phyloP scores from a whole-genome alignment of 2,888 invertebrate species.

The Lithophane semibrunnea region DNA sequence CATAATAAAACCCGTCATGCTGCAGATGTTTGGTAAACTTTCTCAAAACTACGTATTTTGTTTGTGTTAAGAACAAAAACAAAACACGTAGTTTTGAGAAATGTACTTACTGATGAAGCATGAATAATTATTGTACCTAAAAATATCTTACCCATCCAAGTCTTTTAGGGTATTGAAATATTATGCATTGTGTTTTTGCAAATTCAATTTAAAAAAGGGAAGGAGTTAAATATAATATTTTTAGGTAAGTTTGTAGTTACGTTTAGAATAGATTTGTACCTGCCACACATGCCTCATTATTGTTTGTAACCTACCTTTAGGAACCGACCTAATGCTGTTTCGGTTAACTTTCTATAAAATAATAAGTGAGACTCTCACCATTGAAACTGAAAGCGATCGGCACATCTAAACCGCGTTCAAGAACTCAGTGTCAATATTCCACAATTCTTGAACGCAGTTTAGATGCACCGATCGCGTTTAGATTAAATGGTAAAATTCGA shows the following conservation, averaged over 20 bases:
- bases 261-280: slow-evolving; percentile 58
- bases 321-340: slow-evolving; percentile 21
- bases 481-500: not conserved
- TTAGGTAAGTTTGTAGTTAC: slow-evolving; percentile 48
- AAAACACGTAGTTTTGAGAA: slow-evolving; percentile 33
- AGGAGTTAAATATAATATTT: slow-evolving; percentile 40
- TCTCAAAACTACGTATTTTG: not conserved
- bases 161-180: slow-evolving; percentile 14
- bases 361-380: not conserved
- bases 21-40: slow-evolving; percentile 23
- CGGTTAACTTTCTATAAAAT: slow-evolving; percentile 20
- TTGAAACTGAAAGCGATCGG: not conserved
- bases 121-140: slow-evolving; percentile 9
- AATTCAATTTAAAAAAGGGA: slow-evolving; percentile 14
- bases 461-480: not conserved
- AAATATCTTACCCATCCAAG: not conserved
- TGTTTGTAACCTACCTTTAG: slow-evolving; percentile 39
- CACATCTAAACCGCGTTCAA: not conserved
- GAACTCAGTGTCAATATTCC: not conserved
- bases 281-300: slow-evolving; percentile 42
- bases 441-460: not conserved
- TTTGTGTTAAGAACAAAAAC: slow-evolving; percentile 4
- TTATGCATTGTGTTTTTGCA: slow-evolving; percentile 34
- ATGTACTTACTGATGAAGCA: slow-evolving; percentile 4
- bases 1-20: slow-evolving; percentile 51